Evolutionary conservation across 2,113 vertebrate species (phyloP), one percentile per base, ranked within the genome.

Genomic region (Anoplopoma fimbria): DNA sequence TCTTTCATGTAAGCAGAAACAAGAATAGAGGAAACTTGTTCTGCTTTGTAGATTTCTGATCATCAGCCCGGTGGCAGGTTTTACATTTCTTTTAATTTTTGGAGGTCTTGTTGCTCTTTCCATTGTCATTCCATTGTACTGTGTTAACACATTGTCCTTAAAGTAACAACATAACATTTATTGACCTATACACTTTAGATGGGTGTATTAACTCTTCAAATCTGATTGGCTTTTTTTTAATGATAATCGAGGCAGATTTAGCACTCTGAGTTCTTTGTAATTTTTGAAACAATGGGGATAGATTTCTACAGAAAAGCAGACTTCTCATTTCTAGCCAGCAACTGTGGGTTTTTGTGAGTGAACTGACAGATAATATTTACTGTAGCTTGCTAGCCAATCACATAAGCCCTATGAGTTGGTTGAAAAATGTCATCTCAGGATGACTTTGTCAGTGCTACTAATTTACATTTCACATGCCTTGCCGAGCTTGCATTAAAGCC

Each of bases 1-100:
- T 61, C 40, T 88, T 91, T 84, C 45, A 85, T 83, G 71, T 79
- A 47, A 75, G 60, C 57, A 9, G 31, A 77, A 69, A 83, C 6
- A 6, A n/a, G 68, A 72, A 83, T 9, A 84, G 68, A 74, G 29
- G 23, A 55, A 55, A 27, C 27, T 19, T 75, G 77, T 40, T 71
- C 40, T 80, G 42, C 62, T 90, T 69, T 71, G 27, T 61, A 64
- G 57, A 33, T 61, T n/a, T n/a, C 34, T 34, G 45, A 83, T 82
- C 58, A 75, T 69, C 81, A 73, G 12, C 38, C 38, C 61, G 15
- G 40, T 71, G 55, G 58, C 62, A 69, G 12, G 4, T n/a, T 69
- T 9, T 4, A 4, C 0, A 10, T 53, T 60, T 42, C 4, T 45
- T 72, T 77, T 8, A 27, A 15, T 83, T 12, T 47, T 47, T 19